Percentiles rank a stretch among this genome's conserved stretches.
Evolutionary conservation across 2,113 vertebrate species (phyloP).

Genomic region (Leptosomus discolor): DNA sequence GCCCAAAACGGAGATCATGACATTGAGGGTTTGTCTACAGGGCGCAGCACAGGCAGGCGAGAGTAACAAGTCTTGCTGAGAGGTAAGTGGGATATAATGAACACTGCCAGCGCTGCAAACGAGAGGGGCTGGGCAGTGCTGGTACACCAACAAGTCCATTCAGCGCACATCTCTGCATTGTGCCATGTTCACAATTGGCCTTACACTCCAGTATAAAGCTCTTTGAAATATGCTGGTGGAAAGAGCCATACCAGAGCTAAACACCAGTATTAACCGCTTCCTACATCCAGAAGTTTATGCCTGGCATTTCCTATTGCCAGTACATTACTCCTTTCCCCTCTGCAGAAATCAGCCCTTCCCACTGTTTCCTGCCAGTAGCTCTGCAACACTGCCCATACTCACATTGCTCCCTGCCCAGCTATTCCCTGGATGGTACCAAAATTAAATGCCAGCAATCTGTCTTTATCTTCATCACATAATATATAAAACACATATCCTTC

Average conservation of each 20-base stretch:
- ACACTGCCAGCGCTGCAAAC: background rate
- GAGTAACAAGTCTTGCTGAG: background rate
- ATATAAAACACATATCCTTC: background rate
- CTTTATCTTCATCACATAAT: background rate
- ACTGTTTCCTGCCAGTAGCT: background rate
- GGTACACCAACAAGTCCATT: background rate
- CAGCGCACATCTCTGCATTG: background rate
- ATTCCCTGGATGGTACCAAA: background rate
- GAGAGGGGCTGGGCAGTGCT: background rate
- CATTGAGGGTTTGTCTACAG: background rate
- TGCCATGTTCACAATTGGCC: background rate
- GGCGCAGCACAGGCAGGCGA: background rate
- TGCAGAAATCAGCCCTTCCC: slow-evolving; percentile 1
- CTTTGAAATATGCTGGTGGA: background rate
- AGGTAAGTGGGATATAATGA: background rate
- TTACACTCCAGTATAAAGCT: background rate
- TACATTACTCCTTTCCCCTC: background rate
- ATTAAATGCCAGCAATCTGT: background rate
- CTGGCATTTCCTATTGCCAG: background rate
- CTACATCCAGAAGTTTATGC: background rate
- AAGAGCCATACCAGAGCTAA: background rate
- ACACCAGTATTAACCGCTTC: background rate
- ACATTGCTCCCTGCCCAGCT: background rate
- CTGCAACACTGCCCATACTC: background rate
- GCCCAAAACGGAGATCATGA: background rate